Base-by-base conservation (phyloP, 2,888 invertebrate genomes). In the Helicoverpa assulta region DNA sequence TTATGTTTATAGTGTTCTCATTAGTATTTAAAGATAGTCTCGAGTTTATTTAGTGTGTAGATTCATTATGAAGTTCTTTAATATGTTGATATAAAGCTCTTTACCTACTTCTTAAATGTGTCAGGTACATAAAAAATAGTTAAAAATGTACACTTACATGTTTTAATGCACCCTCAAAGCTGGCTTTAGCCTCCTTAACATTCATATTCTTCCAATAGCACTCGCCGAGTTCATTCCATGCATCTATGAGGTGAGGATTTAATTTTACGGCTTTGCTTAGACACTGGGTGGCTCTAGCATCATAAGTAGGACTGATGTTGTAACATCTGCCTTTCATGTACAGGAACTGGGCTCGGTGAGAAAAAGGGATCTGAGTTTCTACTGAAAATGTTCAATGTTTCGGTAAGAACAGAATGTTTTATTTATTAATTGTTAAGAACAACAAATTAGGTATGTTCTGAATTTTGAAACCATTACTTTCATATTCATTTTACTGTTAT, bases 171-270 rank as follows among this genome's bases (percentile, higher is more conserved):
- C 98, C 97, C 84, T 97, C 96, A 91, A 98, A 98, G 90, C 98
- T 98, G 83, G 97, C 98, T 86, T 97, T 97, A 0, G 99, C 98
- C 85, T 98, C 97, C 77, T 96, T 96, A 7, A 98, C 94, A 87
- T 98, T 98, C 87, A 97, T 97, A 86, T 98, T 98, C 92, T 98
- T 98, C 97, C 98, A 98, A 89, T 98, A 98, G 87, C 98, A 98
- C 90, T 98, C 98, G 0, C 99, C 99, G 0, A 99, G 95, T 89
- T 98, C 98, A 88, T 98, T 98, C 98, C 98, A 99, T 0, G 98
- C 98, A 64, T 97, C 97, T 0, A 98, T 96, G 65, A 98, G 92
- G 81, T 97, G 97, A 0, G 98, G 98, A 87, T 98, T 97, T 52
- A 98, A 93, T 90, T 99, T 99, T 0, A 98, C 97, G 5, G 98